Percentiles rank a stretch among this genome's conserved stretches.
Evolutionary conservation across 2,113 vertebrate species (phyloP).

Genomic region (Cariama cristata): DNA sequence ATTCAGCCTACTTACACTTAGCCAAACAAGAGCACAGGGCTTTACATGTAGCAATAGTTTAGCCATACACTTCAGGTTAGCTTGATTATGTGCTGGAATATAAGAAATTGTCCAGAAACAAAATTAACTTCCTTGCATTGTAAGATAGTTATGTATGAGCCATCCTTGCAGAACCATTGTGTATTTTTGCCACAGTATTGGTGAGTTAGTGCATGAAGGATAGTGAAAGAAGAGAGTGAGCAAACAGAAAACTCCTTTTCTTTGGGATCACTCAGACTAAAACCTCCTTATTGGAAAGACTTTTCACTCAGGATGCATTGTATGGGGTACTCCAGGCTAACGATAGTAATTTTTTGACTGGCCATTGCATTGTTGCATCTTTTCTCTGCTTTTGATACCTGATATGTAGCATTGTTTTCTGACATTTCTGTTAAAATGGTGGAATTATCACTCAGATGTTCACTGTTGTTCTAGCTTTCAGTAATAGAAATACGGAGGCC

Average conservation of each 20-base stretch:
- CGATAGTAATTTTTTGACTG: fast-evolving
- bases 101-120: background rate
- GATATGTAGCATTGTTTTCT: background rate
- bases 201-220: background rate
- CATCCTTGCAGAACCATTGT: background rate
- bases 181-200: background rate
- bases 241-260: background rate
- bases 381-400: background rate
- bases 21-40: background rate
- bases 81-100: background rate
- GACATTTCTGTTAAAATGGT: background rate
- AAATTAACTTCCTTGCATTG: background rate
- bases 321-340: background rate
- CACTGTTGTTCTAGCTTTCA: background rate
- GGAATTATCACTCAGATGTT: background rate
- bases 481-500: background rate
- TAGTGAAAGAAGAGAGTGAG: background rate
- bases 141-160: background rate
- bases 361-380: background rate
- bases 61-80: background rate
- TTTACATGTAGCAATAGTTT: background rate
- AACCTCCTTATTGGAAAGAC: background rate
- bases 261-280: background rate
- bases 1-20: background rate
- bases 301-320: background rate